Evolutionary conservation across 2,113 vertebrate genomes (phyloP), one percentile per base, ranked within the genome.

Genomic region (Cyphomyrus plagiostoma): DNA sequence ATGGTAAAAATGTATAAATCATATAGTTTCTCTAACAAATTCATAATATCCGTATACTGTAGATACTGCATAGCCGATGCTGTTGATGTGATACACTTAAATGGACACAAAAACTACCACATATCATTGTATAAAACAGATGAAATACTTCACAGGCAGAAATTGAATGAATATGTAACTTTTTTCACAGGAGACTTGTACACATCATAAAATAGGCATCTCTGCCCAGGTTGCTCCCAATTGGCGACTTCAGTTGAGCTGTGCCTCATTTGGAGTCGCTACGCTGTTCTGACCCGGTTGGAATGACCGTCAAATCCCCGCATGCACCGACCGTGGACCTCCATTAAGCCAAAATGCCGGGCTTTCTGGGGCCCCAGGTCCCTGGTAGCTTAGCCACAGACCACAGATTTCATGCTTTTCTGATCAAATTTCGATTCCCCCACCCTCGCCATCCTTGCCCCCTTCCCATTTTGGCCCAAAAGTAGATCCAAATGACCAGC

Each of bases 401-500:
- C 87, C 42, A 3, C 35, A 66, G 26, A 93, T 94, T 90, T 91
- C 89, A 92, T 88, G 89, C 89, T 91, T 92, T 88, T 89, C 19
- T 84, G 87, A 92, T 89, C 30, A 84, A 90, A 90, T 89, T 49
- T 80, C 39, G 74, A 77, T 88, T 89, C 88, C 0, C n/a, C 58
- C 87, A 91, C 62, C 2, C 90, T 90, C 91, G 89, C 66, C 5
- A 84, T 74, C 30, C 70, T 17, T 23, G 26, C 70, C 70, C 30
- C 11, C 70, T 15, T 39, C 35, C 15, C 35, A 19, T 80, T 42
- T 84, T 1, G 3, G 21, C 42, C 42, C 45, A n/a, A 48, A 84
- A 84, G 19, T 23, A 19, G 19, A 46, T 84, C 42, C 39, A 42
- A 84, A 84, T n/a, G 45, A 42, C 74, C 82, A 84, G 45, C 21